These are phyloP conservation scores for Melanostoma scalare DNA, from an alignment of 2,888 invertebrate genomes.

Conservation along the genomic window DNA sequence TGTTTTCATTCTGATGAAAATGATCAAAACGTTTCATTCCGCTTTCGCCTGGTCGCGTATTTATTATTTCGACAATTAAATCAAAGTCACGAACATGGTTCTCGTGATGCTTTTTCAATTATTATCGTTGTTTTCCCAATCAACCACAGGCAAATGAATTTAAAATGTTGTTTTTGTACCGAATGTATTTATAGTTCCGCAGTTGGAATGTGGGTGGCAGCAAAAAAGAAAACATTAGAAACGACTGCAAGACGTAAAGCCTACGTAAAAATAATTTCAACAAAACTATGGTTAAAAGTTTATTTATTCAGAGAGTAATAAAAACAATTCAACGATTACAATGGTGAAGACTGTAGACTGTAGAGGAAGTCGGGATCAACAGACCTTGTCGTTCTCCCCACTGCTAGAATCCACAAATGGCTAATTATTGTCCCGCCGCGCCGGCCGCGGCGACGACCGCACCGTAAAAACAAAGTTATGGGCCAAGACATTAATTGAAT, in stretches of 20 bases:
- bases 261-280: not conserved
- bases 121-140: not conserved
- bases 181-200: not conserved
- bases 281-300: not conserved
- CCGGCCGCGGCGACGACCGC: too few relatives aligned
- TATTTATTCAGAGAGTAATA: too few relatives aligned
- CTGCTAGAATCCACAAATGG: too few relatives aligned
- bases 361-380: too few relatives aligned
- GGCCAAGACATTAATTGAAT: too few relatives aligned
- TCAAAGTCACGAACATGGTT: slow-evolving; percentile 8
- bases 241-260: not conserved
- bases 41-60: not conserved
- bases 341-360: too few relatives aligned
- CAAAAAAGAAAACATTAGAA: not conserved
- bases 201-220: slow-evolving; percentile 10
- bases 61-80: not conserved
- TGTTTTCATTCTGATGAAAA: too few relatives aligned
- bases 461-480: too few relatives aligned
- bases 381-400: too few relatives aligned
- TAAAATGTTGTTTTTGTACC: not conserved
- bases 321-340: too few relatives aligned
- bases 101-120: slow-evolving; percentile 24
- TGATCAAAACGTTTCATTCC: too few relatives aligned
- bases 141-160: not conserved
- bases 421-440: too few relatives aligned